Conservation (phyloP, 2,888 invertebrate species). For the Pelosia muscerda region DNA sequence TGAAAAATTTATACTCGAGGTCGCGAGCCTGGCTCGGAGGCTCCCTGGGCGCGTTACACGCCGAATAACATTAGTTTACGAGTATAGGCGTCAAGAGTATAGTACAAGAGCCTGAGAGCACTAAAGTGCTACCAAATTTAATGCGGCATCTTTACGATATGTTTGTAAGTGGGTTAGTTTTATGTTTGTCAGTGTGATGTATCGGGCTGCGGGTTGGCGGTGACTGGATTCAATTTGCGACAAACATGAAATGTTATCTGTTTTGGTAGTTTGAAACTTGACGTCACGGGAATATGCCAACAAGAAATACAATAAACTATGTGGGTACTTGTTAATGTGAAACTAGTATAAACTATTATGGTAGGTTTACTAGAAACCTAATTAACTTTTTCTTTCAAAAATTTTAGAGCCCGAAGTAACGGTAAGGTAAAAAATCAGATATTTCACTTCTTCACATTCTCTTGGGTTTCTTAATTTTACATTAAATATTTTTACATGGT, state of each 20-base stretch:
- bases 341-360: background rate
- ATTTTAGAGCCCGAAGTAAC: too few relatives aligned
- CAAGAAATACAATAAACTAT: background rate
- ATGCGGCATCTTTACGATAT: conserved; percentile 56
- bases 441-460: too few relatives aligned
- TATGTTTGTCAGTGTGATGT: conserved; percentile 26
- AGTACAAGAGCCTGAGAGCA: conserved; percentile 51
- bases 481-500: too few relatives aligned
- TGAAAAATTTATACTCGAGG: conserved; percentile 80
- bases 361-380: background rate
- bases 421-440: too few relatives aligned
- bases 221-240: conserved; percentile 7
- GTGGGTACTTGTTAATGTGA: background rate
- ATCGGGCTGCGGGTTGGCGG: conserved; percentile 20
- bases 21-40: conserved; percentile 60
- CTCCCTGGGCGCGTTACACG: conserved; percentile 72
- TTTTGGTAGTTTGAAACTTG: background rate
- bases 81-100: conserved; percentile 61
- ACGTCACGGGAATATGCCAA: background rate
- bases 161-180: conserved; percentile 38
- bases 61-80: conserved; percentile 83
- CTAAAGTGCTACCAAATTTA: conserved; percentile 71
- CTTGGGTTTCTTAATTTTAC: too few relatives aligned
- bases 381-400: background rate
- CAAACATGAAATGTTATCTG: conserved; percentile 6